phyloP scores from a whole-genome alignment of 2,797 vertebrate species.

The Mus spretus region DNA sequence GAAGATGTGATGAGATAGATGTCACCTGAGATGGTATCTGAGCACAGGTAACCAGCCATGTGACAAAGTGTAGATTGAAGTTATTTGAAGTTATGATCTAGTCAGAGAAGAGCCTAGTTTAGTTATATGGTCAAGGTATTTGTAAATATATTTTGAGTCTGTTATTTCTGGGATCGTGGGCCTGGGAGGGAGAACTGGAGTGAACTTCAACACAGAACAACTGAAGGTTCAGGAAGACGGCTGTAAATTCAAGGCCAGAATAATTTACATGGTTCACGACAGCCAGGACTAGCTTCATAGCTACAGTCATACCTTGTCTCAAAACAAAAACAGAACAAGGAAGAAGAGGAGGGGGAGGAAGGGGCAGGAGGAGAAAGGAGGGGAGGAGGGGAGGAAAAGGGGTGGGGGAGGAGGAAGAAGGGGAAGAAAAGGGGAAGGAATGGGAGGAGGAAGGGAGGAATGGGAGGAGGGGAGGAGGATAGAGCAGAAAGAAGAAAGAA shows the following conservation, averaged over 20 bases:
- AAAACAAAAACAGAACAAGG: neutral
- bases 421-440: too few species aligned
- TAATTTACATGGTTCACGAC: neutral
- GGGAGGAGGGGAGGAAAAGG: too few species aligned
- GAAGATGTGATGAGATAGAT: neutral
- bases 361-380: rapidly evolving
- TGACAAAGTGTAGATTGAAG: neutral
- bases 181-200: neutral
- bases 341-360: too few species aligned
- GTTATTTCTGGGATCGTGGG: neutral
- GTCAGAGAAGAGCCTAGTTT: neutral
- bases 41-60: neutral
- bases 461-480: too few species aligned
- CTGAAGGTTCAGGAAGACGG: neutral
- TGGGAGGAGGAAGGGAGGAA: too few species aligned
- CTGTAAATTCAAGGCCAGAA: neutral
- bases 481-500: neutral
- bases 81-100: neutral
- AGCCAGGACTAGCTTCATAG: neutral
- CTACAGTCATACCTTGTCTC: neutral
- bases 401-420: too few species aligned
- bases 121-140: neutral
- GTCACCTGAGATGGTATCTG: neutral
- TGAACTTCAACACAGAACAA: neutral
- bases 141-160: neutral